Percentiles rank a stretch among this genome's conserved stretches.
These are phyloP conservation scores for Tenthredo notha DNA, from an alignment of 2,888 invertebrate species.

Conservation along the genomic window DNA sequence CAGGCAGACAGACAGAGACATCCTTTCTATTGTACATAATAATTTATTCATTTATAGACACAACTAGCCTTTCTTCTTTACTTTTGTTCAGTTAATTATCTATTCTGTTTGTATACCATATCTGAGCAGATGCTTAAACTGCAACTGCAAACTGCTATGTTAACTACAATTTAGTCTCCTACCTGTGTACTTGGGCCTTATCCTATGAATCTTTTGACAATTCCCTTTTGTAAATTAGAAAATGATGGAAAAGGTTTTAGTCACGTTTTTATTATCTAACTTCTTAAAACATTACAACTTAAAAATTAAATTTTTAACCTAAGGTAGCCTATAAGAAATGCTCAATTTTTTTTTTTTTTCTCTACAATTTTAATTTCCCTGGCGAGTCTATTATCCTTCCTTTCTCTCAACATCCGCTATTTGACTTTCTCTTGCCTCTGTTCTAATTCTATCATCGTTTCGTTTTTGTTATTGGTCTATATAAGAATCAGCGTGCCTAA, in stretches of 20 bases:
- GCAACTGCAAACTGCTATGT: conserved; percentile 49
- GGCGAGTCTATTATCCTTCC: conserved; percentile 9
- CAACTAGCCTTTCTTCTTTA: conserved; percentile 53
- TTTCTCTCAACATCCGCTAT: conserved; percentile 36
- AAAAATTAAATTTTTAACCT: conserved; percentile 71
- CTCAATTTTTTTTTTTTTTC: conserved; percentile 58
- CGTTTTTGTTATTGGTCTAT: conserved; percentile 57
- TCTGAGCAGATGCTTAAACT: conserved; percentile 29
- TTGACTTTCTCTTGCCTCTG: conserved; percentile 24
- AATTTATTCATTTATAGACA: conserved; percentile 52
- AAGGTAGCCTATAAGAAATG: conserved; percentile 71
- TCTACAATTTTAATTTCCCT: conserved; percentile 36
- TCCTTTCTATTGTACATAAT: conserved; percentile 58
- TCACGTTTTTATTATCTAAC: conserved; percentile 75
- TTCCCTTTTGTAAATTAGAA: conserved; percentile 65
- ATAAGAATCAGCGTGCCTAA: conserved; percentile 60
- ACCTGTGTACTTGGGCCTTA: conserved; percentile 24
- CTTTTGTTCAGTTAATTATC: conserved; percentile 48
- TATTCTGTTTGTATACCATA: neutral
- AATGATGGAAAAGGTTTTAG: conserved; percentile 72
- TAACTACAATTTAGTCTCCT: conserved; percentile 55
- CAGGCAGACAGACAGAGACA: conserved; percentile 61
- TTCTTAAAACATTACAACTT: conserved; percentile 76
- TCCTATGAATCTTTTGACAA: conserved; percentile 22
- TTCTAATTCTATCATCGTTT: conserved; percentile 42